Evolutionary conservation across 2,888 invertebrate species (phyloP).

Genomic region (Calameuta idolon): DNA sequence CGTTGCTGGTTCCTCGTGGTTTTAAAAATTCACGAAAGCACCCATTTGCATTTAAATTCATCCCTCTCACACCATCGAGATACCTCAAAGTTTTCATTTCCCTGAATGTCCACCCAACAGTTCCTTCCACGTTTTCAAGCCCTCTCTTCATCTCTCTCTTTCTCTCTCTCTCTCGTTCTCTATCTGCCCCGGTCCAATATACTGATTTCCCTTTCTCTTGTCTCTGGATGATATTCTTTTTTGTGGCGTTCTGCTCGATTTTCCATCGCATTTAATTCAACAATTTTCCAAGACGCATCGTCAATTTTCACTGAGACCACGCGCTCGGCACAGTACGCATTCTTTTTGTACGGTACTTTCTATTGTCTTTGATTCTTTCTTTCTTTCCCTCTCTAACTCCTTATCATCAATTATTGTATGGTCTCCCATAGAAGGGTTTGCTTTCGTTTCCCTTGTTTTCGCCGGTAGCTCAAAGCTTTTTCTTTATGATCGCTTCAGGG

Average conservation of each 20-base stretch:
- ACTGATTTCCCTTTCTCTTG: no score
- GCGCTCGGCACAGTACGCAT: not conserved
- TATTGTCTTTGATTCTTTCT: not conserved
- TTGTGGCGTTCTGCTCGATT: not conserved
- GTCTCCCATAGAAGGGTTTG: not conserved
- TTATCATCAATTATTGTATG: not conserved
- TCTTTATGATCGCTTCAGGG: not conserved
- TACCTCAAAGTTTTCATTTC: not conserved
- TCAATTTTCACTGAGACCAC: not conserved
- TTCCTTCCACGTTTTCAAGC: not conserved
- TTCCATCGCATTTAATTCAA: not conserved
- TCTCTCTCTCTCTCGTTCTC: no score
- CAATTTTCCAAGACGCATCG: not conserved
- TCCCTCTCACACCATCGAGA: not conserved
- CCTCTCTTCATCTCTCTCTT: no score
- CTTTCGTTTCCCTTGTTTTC: not conserved
- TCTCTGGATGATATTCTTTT: not conserved
- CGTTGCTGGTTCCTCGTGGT: not conserved
- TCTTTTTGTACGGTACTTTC: not conserved
- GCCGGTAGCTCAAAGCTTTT: not conserved
- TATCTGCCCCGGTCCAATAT: no score
- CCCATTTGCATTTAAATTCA: slow-evolving; percentile 5
- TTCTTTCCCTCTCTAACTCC: not conserved
- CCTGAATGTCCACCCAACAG: not conserved
- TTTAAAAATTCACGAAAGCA: not conserved